These are phyloP conservation scores for Schizopygopsis pylzovi DNA, from an alignment of 2,797 vertebrate species.

Conservation along the genomic window DNA sequence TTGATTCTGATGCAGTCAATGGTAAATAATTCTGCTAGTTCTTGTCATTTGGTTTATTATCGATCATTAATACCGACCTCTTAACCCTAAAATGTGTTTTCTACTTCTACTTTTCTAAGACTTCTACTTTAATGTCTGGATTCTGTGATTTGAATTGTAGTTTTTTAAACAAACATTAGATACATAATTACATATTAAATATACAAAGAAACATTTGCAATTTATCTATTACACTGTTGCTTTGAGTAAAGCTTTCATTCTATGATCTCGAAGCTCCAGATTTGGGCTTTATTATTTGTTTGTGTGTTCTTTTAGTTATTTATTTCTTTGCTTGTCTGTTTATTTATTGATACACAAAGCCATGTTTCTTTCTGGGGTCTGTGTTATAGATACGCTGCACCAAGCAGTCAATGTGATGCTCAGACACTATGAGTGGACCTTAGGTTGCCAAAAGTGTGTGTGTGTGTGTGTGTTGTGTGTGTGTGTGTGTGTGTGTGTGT, in stretches of 20 bases:
- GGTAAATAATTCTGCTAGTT: too few relatives aligned
- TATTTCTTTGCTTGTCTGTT: not conserved
- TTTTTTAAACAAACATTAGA: not conserved
- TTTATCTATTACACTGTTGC: not conserved
- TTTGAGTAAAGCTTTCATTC: conserved; percentile 6
- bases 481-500: conserved; percentile 4
- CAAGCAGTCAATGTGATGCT: not conserved
- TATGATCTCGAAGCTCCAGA: conserved; percentile 10
- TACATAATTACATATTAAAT: not conserved
- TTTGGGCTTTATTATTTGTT: conserved; percentile 14
- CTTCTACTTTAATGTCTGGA: not conserved
- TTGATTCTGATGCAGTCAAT: too few relatives aligned
- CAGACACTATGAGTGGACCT: not conserved
- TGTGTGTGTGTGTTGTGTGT: not conserved
- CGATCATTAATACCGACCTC: not conserved
- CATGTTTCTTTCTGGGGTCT: conserved; percentile 19
- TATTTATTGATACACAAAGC: not conserved
- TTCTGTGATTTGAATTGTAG: not conserved
- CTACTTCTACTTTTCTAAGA: too few relatives aligned
- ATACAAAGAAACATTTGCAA: not conserved
- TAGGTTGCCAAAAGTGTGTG: not conserved
- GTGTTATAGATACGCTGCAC: not conserved
- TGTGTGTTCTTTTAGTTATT: conserved; percentile 5
- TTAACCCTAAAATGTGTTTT: not conserved
- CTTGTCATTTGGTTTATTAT: not conserved